Evolutionary conservation across 2,888 invertebrate genomes (phyloP).

Genomic region (Meiosimyza platycephala): DNA sequence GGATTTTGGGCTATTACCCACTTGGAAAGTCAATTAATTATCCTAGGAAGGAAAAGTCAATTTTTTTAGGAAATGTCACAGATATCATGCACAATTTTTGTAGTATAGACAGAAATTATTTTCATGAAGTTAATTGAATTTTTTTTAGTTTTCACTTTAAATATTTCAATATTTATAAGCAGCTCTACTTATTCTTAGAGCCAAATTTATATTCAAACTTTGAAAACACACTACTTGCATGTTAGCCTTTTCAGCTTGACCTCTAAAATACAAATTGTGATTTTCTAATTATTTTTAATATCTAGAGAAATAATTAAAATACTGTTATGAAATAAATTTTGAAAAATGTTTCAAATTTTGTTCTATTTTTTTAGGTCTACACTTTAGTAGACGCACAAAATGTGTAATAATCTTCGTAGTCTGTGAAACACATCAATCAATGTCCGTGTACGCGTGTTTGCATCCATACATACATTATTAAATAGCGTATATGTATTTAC

Average conservation of each 20-base stretch:
- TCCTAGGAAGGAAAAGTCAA: too few relatives aligned
- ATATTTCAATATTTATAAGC: not conserved
- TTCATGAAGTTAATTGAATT: too few relatives aligned
- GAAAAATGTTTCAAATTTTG: not conserved
- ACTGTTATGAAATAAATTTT: not conserved
- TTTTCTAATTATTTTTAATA: too few relatives aligned
- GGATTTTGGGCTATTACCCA: too few relatives aligned
- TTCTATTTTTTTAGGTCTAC: not conserved
- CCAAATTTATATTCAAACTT: not conserved
- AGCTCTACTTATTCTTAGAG: too few relatives aligned
- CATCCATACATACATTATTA: not conserved
- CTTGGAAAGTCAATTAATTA: too few relatives aligned
- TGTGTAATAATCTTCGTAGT: slow-evolving; percentile 24
- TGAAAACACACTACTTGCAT: not conserved
- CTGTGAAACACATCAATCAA: slow-evolving; percentile 39
- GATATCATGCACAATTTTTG: too few relatives aligned
- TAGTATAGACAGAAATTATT: too few relatives aligned
- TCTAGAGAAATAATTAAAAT: too few relatives aligned
- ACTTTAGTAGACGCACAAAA: not conserved
- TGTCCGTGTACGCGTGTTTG: slow-evolving; percentile 8
- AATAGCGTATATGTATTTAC: too few relatives aligned
- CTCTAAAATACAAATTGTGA: not conserved
- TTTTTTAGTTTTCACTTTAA: too few relatives aligned
- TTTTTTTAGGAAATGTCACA: too few relatives aligned
- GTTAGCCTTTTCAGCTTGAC: not conserved